phyloP scores from a whole-genome alignment of 1,140 invertebrate genomes.

The Druon quercuslanigerum region DNA sequence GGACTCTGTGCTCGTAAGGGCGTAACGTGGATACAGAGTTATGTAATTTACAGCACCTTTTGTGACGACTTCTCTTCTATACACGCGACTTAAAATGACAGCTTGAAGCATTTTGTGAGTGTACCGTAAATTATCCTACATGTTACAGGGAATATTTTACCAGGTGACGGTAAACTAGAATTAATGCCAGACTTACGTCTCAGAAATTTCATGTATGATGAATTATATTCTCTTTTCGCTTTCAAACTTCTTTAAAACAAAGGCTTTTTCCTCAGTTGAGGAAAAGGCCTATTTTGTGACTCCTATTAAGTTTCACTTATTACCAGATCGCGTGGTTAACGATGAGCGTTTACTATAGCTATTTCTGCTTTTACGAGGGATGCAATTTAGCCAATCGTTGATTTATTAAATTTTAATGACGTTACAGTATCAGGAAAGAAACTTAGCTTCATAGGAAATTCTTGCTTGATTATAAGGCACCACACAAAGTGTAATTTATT shows the following conservation, averaged over 20 bases:
- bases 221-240: constrained; percentile 13
- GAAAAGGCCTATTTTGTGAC: not conserved
- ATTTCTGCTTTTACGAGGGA: not conserved
- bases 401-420: too few relatives aligned
- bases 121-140: constrained; percentile 54
- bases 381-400: too few relatives aligned
- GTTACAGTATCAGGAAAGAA: too few relatives aligned
- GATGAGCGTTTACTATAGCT: not conserved
- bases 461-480: too few relatives aligned
- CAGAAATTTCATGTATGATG: constrained; percentile 1
- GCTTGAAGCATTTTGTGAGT: constrained; percentile 12
- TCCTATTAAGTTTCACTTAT: not conserved
- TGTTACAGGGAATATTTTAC: constrained; percentile 59
- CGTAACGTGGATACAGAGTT: constrained; percentile 9
- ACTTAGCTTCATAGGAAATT: too few relatives aligned
- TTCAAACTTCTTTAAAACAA: not conserved
- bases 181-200: constrained; percentile 58
- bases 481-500: too few relatives aligned
- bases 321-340: not conserved
- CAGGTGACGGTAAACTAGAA: constrained; percentile 60
- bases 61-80: constrained; percentile 5
- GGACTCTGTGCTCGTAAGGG: not conserved
- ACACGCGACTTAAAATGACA: constrained; percentile 18
- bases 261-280: not conserved
- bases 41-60: constrained; percentile 19